Conservation (phyloP, 2,888 invertebrate genomes). For the Drosophila fulvimacula region DNA sequence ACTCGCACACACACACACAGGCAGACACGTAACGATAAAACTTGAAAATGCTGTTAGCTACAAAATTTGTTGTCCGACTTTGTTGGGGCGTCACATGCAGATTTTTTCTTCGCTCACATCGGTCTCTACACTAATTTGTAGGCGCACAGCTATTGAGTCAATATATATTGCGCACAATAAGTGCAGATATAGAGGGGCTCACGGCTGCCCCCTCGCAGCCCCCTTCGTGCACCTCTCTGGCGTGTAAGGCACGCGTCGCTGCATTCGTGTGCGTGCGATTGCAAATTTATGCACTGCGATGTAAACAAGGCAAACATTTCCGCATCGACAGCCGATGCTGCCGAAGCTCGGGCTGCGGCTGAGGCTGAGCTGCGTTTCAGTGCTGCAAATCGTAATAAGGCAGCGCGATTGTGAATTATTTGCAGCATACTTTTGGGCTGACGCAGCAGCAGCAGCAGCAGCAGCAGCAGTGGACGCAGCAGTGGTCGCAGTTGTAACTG, state of each 20-base stretch:
- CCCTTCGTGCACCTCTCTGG: background rate
- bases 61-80: slow-evolving; percentile 76
- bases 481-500: slow-evolving; percentile 22
- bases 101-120: slow-evolving; percentile 37
- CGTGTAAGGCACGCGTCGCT: slow-evolving; percentile 51
- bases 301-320: slow-evolving; percentile 80
- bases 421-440: slow-evolving; percentile 72
- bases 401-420: slow-evolving; percentile 72
- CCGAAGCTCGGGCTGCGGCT: slow-evolving; percentile 13
- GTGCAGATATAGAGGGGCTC: slow-evolving; percentile 3
- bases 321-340: slow-evolving; percentile 51
- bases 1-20: slow-evolving; percentile 17
- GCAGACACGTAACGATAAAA: slow-evolving; percentile 70
- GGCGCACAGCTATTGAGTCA: slow-evolving; percentile 52
- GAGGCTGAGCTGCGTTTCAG: background rate
- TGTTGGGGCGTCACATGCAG: slow-evolving; percentile 61
- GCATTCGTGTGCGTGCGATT: slow-evolving; percentile 72
- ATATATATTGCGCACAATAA: slow-evolving; percentile 57
- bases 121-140: slow-evolving; percentile 69
- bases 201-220: background rate
- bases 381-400: slow-evolving; percentile 40
- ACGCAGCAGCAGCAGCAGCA: slow-evolving; percentile 24
- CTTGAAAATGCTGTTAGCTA: slow-evolving; percentile 81
- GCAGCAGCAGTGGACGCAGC: slow-evolving; percentile 18
- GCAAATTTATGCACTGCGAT: slow-evolving; percentile 79